Base-by-base conservation (phyloP, 2,888 invertebrate genomes). In the Drosophila colorata region DNA sequence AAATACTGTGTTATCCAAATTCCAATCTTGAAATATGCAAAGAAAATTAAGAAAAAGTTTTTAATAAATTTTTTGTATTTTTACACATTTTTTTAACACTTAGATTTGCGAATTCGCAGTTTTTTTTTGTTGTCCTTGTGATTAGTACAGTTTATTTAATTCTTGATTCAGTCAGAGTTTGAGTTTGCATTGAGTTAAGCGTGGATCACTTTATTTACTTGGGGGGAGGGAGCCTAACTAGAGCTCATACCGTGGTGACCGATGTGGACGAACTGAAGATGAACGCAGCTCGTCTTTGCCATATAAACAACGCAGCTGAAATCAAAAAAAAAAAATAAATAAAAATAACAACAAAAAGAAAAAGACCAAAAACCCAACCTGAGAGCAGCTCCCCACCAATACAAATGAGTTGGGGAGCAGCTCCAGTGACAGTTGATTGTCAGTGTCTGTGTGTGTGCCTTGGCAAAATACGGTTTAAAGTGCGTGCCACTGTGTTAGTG, bases 181-280 rank as follows among this genome's bases (percentile, higher is more conserved):
- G 14, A 14, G 9, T 68, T 48, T n/a, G 47, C 41, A 47, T 51
- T 52, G 41, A 33, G 46, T 57, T 66, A 63, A 48, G 51, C 63
- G 69, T 71, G 52, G 52, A 56, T 71, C 61, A 66, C 68, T 78
- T 67, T 72, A 68, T 67, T 82, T 84, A 78, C 69, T 78, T 78
- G 35, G 52, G 46, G 57, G 44, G 64, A 67, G 69, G 69, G 85
- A 87, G 85, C 85, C 77, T 86, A 84, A 87, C 77, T 86, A 82
- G 83, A 87, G 92, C 91, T 90, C 92, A 91, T 92, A 91, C 90
- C 91, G 91, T 91, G 86, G 79, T 89, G 91, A 91, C 90, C 91
- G 92, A 91, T 92, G 91, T 91, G 89, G 89, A 91, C 90, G 91
- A 92, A 92, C 92, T 92, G 92, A 92, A 92, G 92, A 91, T 87